Evolutionary conservation across 1,140 invertebrate genomes (phyloP), one percentile per base, ranked within the genome.

Genomic region (Apis cerana): DNA sequence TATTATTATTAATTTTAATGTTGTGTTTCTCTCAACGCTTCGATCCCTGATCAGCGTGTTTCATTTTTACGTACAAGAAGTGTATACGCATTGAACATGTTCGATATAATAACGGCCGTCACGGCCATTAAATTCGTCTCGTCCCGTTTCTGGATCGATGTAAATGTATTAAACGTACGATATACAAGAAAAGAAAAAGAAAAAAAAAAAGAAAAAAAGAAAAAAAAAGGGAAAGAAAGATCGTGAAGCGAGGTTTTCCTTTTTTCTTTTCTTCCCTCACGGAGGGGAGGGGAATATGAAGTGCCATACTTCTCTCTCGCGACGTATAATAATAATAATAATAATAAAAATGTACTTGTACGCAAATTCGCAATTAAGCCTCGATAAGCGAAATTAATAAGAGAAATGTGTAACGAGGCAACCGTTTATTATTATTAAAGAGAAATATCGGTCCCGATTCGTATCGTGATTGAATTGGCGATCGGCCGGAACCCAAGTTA

Each of bases 221-320:
- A 33, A 33, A 43, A 43, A 43, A 43, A 10, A 62, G 10, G 67
- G 9, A 12, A 50, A 69, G 5, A 50, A 5, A 48, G 50, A 43
- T 48, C 19, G 11, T 17, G 10, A 15, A 70, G 23, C 21, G 19
- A 61, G 8, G 23, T 11, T 0, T 43, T 43, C 33, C 33, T 43
- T n/a, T n/a, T 67, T 68, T 15, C 69, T 81, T 72, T 70, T 68
- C 77, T 82, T 86, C 68, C 65, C 82, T 69, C 82, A 43, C 64
- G 33, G 33, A 7, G 33, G 5, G 33, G 5, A 7, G 33, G 85
- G 86, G 86, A 92, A 92, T 92, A 93, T 93, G 91, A 93, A 93
- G 92, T 93, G 92, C 91, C 91, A 92, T 92, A 92, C 89, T 92
- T 88, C 76, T 48, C 81, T 75, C 23, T 54, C 50, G 61, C 59